phyloP scores from a whole-genome alignment of 2,888 invertebrate genomes.

The Bembecia ichneumoniformis region DNA sequence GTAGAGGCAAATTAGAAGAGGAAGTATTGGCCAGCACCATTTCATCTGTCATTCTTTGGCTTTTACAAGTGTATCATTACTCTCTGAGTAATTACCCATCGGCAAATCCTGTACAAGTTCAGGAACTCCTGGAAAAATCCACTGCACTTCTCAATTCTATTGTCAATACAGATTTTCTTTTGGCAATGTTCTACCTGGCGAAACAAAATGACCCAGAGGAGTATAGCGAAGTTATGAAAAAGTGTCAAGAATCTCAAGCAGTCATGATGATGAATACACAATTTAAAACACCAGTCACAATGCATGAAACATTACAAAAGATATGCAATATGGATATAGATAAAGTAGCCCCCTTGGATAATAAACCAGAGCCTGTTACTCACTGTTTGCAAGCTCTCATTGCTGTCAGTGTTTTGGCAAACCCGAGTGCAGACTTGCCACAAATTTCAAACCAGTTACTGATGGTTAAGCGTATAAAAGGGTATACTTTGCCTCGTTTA shows the following conservation, averaged over 20 bases:
- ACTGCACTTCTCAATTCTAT: constrained; percentile 78
- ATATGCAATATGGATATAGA: constrained; percentile 76
- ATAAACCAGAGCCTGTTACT: constrained; percentile 76
- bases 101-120: constrained; percentile 62
- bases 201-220: constrained; percentile 84
- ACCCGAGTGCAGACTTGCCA: constrained; percentile 87
- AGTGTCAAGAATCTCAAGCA: constrained; percentile 80
- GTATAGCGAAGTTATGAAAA: constrained; percentile 77
- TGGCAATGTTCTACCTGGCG: constrained; percentile 87
- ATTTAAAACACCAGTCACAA: constrained; percentile 67
- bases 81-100: constrained; percentile 61
- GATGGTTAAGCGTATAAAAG: constrained; percentile 88
- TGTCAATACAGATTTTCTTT: constrained; percentile 80
- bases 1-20: constrained; percentile 89
- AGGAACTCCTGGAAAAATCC: constrained; percentile 79
- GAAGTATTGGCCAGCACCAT: constrained; percentile 86
- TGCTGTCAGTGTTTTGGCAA: constrained; percentile 86
- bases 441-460: constrained; percentile 86
- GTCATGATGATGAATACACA: constrained; percentile 72
- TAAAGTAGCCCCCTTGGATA: constrained; percentile 69
- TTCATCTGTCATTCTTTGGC: constrained; percentile 86
- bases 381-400: constrained; percentile 85
- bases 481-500: constrained; percentile 83
- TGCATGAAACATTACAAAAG: constrained; percentile 75
- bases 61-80: constrained; percentile 80